Percentiles rank a stretch among this genome's conserved stretches.
Evolutionary conservation across 1,140 invertebrate genomes (phyloP).

Genomic region (Thrips palmi): DNA sequence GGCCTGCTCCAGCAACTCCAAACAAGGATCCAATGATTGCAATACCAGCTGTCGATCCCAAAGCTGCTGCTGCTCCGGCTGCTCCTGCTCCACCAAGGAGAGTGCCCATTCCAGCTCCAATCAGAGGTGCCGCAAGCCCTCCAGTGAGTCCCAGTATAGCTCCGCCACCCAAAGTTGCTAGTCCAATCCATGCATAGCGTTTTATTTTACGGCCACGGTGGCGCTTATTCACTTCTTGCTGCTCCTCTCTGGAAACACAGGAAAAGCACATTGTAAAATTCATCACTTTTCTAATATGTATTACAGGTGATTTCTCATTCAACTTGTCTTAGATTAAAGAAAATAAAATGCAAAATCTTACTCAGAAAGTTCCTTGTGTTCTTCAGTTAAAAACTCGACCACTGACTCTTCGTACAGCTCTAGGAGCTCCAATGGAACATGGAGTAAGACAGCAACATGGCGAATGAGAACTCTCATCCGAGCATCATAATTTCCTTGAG

Average conservation of each 20-base stretch:
- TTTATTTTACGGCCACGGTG: slow-evolving; percentile 36
- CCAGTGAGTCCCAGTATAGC: slow-evolving; percentile 44
- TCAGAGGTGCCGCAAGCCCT: slow-evolving; percentile 44
- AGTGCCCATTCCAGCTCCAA: slow-evolving; percentile 40
- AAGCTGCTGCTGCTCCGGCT: slow-evolving; percentile 32
- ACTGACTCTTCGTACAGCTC: slow-evolving; percentile 29
- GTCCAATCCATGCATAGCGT: slow-evolving; percentile 38
- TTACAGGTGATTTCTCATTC: no score
- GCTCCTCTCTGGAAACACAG: slow-evolving; percentile 21
- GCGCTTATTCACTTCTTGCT: slow-evolving; percentile 26
- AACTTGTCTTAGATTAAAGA: slow-evolving; percentile 8
- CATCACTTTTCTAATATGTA: no score
- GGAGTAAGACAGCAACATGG: slow-evolving; percentile 30
- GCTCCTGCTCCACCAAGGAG: slow-evolving; percentile 27
- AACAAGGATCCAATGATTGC: slow-evolving; percentile 47
- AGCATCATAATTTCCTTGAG: slow-evolving; percentile 45
- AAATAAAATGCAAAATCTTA: slow-evolving; percentile 15
- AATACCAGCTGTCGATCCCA: slow-evolving; percentile 37
- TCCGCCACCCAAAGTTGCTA: slow-evolving; percentile 44
- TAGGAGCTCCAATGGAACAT: slow-evolving; percentile 32
- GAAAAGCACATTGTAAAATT: no score
- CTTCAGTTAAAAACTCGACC: slow-evolving; percentile 24
- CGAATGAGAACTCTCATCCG: slow-evolving; percentile 37
- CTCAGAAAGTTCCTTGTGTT: slow-evolving; percentile 20
- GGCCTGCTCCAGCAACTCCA: slow-evolving; percentile 45